These are phyloP conservation scores for Baryphthengus martii DNA, from an alignment of 2,113 vertebrate species.

Conservation along the genomic window DNA sequence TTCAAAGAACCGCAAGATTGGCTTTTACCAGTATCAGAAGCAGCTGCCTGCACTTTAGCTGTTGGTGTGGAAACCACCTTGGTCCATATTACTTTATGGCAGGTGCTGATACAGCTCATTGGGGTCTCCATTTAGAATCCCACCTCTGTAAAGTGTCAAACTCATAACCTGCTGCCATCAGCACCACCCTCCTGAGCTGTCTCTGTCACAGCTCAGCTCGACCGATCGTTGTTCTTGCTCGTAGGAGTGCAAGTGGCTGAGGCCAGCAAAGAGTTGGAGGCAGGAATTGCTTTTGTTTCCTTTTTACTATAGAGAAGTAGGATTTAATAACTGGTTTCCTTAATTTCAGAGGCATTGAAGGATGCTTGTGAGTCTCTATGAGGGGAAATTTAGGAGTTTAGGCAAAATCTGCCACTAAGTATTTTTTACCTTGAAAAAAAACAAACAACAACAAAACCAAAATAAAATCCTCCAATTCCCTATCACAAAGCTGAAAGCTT, in stretches of 20 bases:
- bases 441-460: background rate
- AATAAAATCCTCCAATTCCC: background rate
- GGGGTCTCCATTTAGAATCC: background rate
- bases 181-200: rapidly evolving
- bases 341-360: background rate
- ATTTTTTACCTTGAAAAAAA: background rate
- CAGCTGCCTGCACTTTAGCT: background rate
- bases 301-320: background rate
- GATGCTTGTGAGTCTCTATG: background rate
- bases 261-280: background rate
- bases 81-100: background rate
- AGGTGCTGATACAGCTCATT: background rate
- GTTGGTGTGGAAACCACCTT: background rate
- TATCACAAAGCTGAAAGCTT: background rate
- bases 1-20: background rate
- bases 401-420: background rate
- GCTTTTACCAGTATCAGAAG: background rate
- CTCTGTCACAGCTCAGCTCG: background rate
- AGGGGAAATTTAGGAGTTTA: background rate
- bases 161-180: background rate
- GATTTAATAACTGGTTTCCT: background rate
- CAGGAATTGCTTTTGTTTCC: background rate
- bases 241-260: rapidly evolving
- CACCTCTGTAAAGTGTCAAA: rapidly evolving
- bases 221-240: rapidly evolving